Evolutionary conservation across 2,113 vertebrate genomes (phyloP), one percentile per base, ranked within the genome.

Genomic region (Corythornis vintsioides): DNA sequence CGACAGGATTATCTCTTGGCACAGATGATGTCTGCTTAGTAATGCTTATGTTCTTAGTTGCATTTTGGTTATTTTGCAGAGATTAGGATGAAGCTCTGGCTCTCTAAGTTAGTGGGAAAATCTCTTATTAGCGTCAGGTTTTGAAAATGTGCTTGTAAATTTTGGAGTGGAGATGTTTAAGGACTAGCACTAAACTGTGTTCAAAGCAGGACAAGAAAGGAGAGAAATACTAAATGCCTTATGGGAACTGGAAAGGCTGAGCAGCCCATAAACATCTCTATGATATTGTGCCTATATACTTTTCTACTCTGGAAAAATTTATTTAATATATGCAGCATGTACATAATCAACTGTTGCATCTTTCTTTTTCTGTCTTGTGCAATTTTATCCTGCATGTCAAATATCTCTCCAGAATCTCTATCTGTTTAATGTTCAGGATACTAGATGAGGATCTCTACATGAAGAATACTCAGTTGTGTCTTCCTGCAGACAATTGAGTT

Each of bases 1-100:
- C 0, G 1, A 59, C 82, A 67, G 38, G 56, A 74, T 93, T 95
- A 83, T 94, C 82, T 83, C 79, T 94, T 94, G 88, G 84, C 91
- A 83, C 26, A 53, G 70, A 56, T 31, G 29, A 91, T 78, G 91
- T 71, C 75, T 91, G 75, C 64, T 95, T 56, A 71, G 81, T 29
- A 80, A 56, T 66, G 82, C 43, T 94, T 56, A 31, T 77, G 60
- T 71, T 79, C 82, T 71, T 83, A 48, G 22, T 40, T 89, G n/a
- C 15, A 12, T 87, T 94, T 75, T 82, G 56, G 72, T 93, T 90
- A 40, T 96, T 93, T 92, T 77, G 60, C 43, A 45, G 91, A 88
- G 85, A 89, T 80, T 80, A 67, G 40, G 84, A 29, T 89, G 83
- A 40, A 90, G 66, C 29, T 43, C 38, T 82, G 71, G n/a, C 5